Evolutionary conservation across 2,888 invertebrate genomes (phyloP).

Genomic region (Ditula angustiorana): DNA sequence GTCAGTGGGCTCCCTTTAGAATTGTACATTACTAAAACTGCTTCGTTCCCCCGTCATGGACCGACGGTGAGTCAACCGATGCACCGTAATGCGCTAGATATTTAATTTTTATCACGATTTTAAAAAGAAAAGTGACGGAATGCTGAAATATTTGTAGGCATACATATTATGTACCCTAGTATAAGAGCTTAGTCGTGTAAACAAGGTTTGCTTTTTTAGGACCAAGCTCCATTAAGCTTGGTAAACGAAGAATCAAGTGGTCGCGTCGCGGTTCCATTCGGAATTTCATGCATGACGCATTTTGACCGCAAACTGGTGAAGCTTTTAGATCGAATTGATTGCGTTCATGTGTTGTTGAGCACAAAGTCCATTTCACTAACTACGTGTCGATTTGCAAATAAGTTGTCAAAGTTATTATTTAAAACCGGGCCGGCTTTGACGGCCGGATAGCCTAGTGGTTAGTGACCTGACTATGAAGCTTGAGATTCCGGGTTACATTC

Average conservation of each 20-base stretch:
- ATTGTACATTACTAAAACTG: too few species aligned
- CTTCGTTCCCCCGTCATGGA: too few species aligned
- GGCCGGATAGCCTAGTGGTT: too few species aligned
- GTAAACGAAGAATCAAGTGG: conserved; percentile 53
- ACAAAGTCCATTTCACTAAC: background rate
- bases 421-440: too few species aligned
- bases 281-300: conserved; percentile 32
- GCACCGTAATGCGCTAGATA: background rate
- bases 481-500: too few species aligned
- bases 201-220: conserved; percentile 64
- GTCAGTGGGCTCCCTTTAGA: too few species aligned
- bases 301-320: background rate
- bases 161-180: conserved; percentile 28
- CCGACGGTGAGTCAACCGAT: too few species aligned
- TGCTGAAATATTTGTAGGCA: conserved; percentile 42
- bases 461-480: too few species aligned
- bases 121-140: conserved; percentile 12
- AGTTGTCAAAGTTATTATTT: too few species aligned
- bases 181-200: conserved; percentile 46
- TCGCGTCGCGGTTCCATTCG: conserved; percentile 42
- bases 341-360: background rate
- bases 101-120: conserved; percentile 1
- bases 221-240: conserved; percentile 58
- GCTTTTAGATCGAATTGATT: background rate
- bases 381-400: background rate